Evolutionary conservation across 92 coral and sea anemone genomes (phyloP).

Genomic region (Galaxea fascicularis): DNA sequence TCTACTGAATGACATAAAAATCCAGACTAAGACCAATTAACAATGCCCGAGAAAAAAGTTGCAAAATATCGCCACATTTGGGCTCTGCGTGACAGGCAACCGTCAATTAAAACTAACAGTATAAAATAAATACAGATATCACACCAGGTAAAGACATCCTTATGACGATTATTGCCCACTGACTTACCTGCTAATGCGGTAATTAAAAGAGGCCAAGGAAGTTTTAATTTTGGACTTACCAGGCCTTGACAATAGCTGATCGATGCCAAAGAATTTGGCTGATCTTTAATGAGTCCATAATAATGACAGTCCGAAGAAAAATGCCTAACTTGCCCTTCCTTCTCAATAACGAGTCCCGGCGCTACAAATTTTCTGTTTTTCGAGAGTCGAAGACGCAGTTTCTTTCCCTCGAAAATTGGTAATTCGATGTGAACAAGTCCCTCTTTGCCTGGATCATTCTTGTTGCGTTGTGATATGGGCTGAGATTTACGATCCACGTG

Average conservation of each 20-base stretch:
- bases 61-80: too few relatives aligned
- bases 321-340: constrained; percentile 53
- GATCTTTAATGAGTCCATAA: constrained; percentile 81
- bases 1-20: too few relatives aligned
- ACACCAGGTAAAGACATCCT: neutral
- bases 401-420: constrained; percentile 57
- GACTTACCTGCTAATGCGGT: neutral
- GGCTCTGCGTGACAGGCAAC: too few relatives aligned
- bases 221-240: constrained; percentile 66
- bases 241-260: constrained; percentile 91
- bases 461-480: neutral
- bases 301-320: constrained; percentile 79
- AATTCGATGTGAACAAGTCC: constrained; percentile 71
- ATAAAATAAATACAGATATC: neutral
- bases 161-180: neutral
- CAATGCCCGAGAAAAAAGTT: too few relatives aligned
- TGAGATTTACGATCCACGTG: constrained; percentile 59
- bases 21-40: too few relatives aligned
- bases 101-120: neutral
- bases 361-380: constrained; percentile 65
- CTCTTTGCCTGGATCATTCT: constrained; percentile 8
- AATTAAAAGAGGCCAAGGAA: constrained; percentile 1
- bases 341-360: constrained; percentile 80
- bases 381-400: constrained; percentile 73
- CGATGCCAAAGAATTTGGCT: constrained; percentile 78